A percentile compares a stretch with the other conserved stretches of the same genome.
These are phyloP conservation scores for Podilymbus podiceps DNA, from an alignment of 2,113 vertebrate species.

Conservation along the genomic window DNA sequence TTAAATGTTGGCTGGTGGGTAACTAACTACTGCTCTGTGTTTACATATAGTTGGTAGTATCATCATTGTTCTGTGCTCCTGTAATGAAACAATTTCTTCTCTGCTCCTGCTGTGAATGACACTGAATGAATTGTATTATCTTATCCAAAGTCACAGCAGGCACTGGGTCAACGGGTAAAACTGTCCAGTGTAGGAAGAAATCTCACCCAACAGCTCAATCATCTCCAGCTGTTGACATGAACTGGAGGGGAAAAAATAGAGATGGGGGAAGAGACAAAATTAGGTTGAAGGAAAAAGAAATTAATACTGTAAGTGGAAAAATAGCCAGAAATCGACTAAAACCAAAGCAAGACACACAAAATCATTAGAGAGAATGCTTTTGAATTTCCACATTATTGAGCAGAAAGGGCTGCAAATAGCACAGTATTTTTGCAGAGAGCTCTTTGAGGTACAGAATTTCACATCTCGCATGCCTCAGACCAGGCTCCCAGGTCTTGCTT, in stretches of 20 bases:
- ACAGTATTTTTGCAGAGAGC: not conserved
- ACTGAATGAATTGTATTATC: slow-evolving; percentile 3
- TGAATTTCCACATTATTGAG: not conserved
- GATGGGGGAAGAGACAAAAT: not conserved
- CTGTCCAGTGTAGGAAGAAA: not conserved
- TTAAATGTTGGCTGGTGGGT: not conserved
- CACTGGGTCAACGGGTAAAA: not conserved
- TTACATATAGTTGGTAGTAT: not conserved
- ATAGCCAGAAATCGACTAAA: not conserved
- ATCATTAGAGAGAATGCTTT: not conserved
- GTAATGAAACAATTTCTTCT: slow-evolving; percentile 1
- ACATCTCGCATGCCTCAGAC: not conserved
- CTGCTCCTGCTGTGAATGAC: slow-evolving; percentile 24
- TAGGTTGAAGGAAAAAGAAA: not conserved
- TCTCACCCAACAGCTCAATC: not conserved
- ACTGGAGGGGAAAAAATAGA: not conserved
- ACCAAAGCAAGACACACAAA: not conserved
- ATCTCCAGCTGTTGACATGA: not conserved
- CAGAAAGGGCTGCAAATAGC: not conserved
- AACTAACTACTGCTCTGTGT: not conserved
- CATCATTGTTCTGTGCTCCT: not conserved
- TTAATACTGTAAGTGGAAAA: not conserved
- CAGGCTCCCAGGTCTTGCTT: not conserved
- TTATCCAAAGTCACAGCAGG: slow-evolving; percentile 35
- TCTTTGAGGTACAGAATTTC: not conserved